Percentiles rank a stretch among this genome's conserved stretches.
These are phyloP conservation scores for Nasonia oneida DNA, from an alignment of 2,888 invertebrate species.

Conservation along the genomic window DNA sequence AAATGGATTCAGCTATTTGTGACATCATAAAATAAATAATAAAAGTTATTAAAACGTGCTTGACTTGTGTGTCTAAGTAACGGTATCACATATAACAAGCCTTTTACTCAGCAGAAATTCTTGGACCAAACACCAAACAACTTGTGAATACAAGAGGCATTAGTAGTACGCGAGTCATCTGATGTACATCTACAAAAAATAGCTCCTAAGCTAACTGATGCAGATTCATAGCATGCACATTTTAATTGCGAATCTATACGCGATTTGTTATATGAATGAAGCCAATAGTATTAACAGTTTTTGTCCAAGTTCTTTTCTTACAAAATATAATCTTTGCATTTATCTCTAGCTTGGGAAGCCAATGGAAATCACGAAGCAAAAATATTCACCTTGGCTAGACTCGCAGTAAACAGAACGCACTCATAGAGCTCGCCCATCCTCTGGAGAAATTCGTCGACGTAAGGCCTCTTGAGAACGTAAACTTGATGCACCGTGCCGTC, in stretches of 20 bases:
- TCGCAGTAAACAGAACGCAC: conserved; percentile 99
- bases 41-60: neutral
- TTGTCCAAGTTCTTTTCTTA: neutral
- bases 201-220: neutral
- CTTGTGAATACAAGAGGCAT: conserved; percentile 28
- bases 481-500: conserved; percentile 99
- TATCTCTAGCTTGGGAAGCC: neutral
- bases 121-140: neutral
- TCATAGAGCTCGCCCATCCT: conserved; percentile 99
- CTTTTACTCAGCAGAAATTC: conserved; percentile 12
- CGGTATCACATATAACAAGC: conserved; percentile 36
- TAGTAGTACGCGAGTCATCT: conserved; percentile 25
- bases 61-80: conserved; percentile 16
- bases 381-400: conserved; percentile 90
- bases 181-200: conserved; percentile 4
- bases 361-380: neutral
- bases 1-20: conserved; percentile 13
- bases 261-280: neutral
- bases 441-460: conserved; percentile 99
- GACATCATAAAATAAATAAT: neutral
- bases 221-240: conserved; percentile 2
- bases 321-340: neutral
- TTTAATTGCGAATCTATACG: neutral
- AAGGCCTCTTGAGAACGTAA: conserved; percentile 99
- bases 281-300: neutral